A percentile compares a stretch with the other conserved stretches of the same genome.
These are phyloP conservation scores for Drosophila peninsularis DNA, from an alignment of 2,888 invertebrate species.

Conservation along the genomic window DNA sequence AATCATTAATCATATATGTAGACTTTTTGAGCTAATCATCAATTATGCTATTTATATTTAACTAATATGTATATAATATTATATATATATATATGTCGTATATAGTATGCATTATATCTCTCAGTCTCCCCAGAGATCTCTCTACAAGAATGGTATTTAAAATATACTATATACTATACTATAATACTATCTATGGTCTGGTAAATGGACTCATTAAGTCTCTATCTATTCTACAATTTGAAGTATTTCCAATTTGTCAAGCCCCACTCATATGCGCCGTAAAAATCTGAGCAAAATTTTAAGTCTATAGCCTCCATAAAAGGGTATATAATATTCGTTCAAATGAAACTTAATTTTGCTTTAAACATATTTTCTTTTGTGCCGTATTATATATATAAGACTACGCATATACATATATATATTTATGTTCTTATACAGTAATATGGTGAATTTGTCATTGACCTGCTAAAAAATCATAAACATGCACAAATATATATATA, in stretches of 20 bases:
- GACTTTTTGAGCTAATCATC: neutral
- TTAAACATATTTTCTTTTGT: neutral
- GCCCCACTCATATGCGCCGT: too few species aligned
- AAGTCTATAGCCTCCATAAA: neutral
- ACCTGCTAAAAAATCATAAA: conserved; percentile 59
- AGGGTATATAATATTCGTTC: neutral
- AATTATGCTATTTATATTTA: neutral
- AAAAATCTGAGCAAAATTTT: neutral
- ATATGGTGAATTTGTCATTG: conserved; percentile 70
- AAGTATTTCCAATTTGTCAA: too few species aligned
- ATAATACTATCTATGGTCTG: too few species aligned
- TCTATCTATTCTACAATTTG: too few species aligned
- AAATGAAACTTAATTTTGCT: neutral
- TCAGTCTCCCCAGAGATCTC: too few species aligned
- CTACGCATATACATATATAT: neutral
- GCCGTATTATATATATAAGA: conserved; percentile 1
- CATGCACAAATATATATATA: conserved; percentile 13
- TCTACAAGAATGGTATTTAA: too few species aligned
- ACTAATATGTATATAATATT: too few species aligned
- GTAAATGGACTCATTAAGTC: too few species aligned
- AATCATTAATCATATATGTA: neutral
- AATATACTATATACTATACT: neutral
- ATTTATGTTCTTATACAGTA: conserved; percentile 29
- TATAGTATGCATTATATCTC: too few species aligned
- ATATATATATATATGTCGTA: too few species aligned